A percentile compares a stretch with the other conserved stretches of the same genome.
Conservation (phyloP, 2,113 vertebrate genomes). For the Gobius niger region DNA sequence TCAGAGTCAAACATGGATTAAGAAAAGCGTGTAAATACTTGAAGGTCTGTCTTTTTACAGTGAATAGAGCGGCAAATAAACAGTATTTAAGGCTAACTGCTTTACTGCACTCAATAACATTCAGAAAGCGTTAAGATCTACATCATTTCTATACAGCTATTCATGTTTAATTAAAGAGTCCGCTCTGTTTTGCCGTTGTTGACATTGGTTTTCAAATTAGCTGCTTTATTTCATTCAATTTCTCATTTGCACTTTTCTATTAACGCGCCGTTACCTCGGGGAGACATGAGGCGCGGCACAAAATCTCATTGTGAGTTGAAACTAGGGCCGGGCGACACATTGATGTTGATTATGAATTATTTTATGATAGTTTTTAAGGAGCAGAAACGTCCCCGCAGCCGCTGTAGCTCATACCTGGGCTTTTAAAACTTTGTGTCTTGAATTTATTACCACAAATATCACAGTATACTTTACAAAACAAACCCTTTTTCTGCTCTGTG, state of each 20-base stretch:
- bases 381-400: too few relatives aligned
- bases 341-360: too few relatives aligned
- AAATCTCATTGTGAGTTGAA: not conserved
- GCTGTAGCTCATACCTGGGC: too few relatives aligned
- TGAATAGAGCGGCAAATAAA: too few relatives aligned
- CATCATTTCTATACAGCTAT: slow-evolving; percentile 31
- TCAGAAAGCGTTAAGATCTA: slow-evolving; percentile 18
- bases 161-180: slow-evolving; percentile 28
- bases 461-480: too few relatives aligned
- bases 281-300: not conserved
- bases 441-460: too few relatives aligned
- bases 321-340: too few relatives aligned
- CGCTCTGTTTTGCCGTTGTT: slow-evolving; percentile 17
- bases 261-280: not conserved
- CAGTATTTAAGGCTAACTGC: not conserved
- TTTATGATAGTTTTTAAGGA: too few relatives aligned
- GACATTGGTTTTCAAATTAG: slow-evolving; percentile 3
- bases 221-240: slow-evolving; percentile 10
- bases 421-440: too few relatives aligned
- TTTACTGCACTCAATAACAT: slow-evolving; percentile 15
- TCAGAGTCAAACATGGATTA: too few relatives aligned
- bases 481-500: too few relatives aligned
- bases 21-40: too few relatives aligned
- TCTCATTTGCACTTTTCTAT: not conserved
- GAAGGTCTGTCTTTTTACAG: slow-evolving; percentile 17